phyloP scores from a whole-genome alignment of 2,888 invertebrate genomes.

The Ophion costatus region DNA sequence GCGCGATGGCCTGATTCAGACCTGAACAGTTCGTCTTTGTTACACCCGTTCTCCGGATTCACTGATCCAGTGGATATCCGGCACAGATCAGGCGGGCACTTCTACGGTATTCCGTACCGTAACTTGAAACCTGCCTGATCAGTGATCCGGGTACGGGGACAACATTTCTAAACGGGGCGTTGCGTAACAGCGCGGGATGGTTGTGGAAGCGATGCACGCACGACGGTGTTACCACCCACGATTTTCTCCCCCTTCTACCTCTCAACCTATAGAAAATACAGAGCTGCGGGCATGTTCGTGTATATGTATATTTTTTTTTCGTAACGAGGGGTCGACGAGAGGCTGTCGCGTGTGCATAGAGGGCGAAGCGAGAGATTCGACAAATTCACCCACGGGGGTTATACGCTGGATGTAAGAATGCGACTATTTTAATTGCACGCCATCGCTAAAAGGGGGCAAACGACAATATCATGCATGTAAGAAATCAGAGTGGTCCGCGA shows the following conservation, averaged over 20 bases:
- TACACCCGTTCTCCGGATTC: too few relatives aligned
- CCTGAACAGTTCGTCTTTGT: too few relatives aligned
- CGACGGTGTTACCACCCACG: slow-evolving; percentile 20
- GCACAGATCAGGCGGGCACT: too few relatives aligned
- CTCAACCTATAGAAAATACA: not conserved
- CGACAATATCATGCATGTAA: too few relatives aligned
- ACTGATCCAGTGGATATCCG: too few relatives aligned
- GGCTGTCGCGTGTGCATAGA: not conserved
- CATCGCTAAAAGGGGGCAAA: not conserved
- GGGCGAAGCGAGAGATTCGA: slow-evolving; percentile 1
- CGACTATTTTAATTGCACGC: not conserved
- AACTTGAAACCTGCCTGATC: too few relatives aligned
- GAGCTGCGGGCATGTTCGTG: slow-evolving; percentile 45
- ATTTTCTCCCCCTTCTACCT: slow-evolving; percentile 1
- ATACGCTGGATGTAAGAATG: not conserved
- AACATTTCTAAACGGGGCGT: not conserved
- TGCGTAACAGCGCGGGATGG: not conserved
- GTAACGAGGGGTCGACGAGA: slow-evolving; percentile 44
- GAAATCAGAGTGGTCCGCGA: too few relatives aligned
- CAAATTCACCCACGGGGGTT: slow-evolving; percentile 24
- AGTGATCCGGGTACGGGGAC: too few relatives aligned
- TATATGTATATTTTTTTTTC: not conserved
- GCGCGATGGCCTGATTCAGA: too few relatives aligned
- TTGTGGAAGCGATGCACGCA: not conserved
- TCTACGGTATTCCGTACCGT: too few relatives aligned